Evolutionary conservation across 2,888 invertebrate genomes (phyloP).

Genomic region (Pristionchus fissidentatus): DNA sequence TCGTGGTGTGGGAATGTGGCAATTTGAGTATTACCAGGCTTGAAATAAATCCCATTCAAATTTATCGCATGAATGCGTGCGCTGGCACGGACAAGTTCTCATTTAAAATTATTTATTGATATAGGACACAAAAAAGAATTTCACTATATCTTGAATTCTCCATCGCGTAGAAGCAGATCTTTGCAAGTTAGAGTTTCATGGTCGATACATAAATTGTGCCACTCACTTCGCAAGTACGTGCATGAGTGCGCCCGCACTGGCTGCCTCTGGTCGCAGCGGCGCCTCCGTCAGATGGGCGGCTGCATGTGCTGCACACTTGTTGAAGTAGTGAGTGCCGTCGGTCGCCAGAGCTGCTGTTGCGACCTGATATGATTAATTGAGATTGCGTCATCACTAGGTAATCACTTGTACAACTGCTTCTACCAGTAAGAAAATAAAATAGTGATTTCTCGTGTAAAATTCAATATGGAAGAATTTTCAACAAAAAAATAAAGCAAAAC

Average conservation of each 20-base stretch:
- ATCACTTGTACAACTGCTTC: conserved; percentile 79
- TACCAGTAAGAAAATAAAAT: conserved; percentile 78
- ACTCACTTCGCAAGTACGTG: conserved; percentile 61
- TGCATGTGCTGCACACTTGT: conserved; percentile 90
- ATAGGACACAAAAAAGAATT: too few relatives aligned
- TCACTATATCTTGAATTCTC: too few relatives aligned
- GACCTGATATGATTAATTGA: conserved; percentile 37
- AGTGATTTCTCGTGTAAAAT: background rate
- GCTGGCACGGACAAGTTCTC: too few relatives aligned
- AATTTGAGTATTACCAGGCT: too few relatives aligned
- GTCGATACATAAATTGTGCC: background rate
- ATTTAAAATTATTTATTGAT: too few relatives aligned
- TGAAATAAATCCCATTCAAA: too few relatives aligned
- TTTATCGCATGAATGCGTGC: too few relatives aligned
- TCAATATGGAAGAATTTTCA: background rate
- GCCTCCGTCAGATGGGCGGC: conserved; percentile 94
- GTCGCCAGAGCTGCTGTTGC: conserved; percentile 86
- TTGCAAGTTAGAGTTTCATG: background rate
- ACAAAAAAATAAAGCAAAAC: too few relatives aligned
- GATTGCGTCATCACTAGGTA: too few relatives aligned
- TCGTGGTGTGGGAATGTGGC: too few relatives aligned
- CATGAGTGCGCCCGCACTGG: conserved; percentile 50
- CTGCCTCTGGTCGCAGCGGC: conserved; percentile 79
- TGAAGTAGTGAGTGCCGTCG: conserved; percentile 86
- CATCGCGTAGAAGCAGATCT: background rate